Base-by-base conservation (phyloP, 2,797 vertebrate genomes). In the Sciaenops ocellatus region DNA sequence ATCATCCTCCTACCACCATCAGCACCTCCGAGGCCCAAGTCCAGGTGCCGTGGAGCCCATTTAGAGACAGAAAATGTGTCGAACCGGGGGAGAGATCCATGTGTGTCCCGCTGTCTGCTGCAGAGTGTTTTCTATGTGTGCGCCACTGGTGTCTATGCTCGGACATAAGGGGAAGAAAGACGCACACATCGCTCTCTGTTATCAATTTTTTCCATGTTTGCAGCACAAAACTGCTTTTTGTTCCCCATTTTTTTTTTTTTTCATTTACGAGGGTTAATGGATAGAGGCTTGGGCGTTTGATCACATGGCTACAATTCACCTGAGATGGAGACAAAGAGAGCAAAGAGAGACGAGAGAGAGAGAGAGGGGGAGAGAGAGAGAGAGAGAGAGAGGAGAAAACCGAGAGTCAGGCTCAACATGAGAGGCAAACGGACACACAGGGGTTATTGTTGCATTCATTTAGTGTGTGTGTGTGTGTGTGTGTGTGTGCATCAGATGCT, bases 301-400 rank as follows among this genome's bases (percentile, higher is more conserved):
- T 96, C 95, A 96, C 95, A 96, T 96, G 95, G 95, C 92, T 90
- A 93, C 94, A 94, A 95, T 96, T 96, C 95, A 96, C 95, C 95
- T 96, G 95, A 95, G 95, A 93, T 89, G 88, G 85, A 94, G 92
- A 96, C 96, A 95, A 96, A 96, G 96, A 94, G 91, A 93, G 93
- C 92, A 95, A 96, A 96, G 95, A 96, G 89, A 95, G 87, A 79
- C 72, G 79, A 76, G 83, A 84, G 89, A 70, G 92, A 93, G 88
- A 93, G 90, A 92, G 90, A 93, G 88, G 93, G 90, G 92, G 90
- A 96, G 95, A 96, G 89, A 94, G 87, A 79, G 87, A 79, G 83
- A 85, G 89, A 70, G 92, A 93, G 88, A 93, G 90, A 92, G 90
- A 30, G 83, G 85, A 91, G 88, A 91, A 75, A 88, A 87, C 93